Evolutionary conservation across 2,888 invertebrate species (phyloP).

Genomic region (Spisula subtruncata): DNA sequence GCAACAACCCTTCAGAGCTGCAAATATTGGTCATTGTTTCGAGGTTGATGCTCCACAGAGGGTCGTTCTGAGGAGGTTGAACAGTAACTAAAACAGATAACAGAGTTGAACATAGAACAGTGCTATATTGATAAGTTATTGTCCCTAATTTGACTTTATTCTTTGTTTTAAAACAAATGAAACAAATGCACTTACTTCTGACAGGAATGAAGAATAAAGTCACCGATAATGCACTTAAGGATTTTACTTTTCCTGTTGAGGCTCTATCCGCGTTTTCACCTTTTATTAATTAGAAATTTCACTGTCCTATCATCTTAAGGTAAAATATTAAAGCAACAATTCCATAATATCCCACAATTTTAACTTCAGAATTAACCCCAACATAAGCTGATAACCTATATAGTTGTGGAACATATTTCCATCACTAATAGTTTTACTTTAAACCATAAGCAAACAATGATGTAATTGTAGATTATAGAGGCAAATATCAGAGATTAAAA

Average conservation of each 20-base stretch:
- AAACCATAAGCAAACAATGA: conserved; percentile 18
- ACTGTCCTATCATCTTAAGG: not conserved
- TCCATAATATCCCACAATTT: not conserved
- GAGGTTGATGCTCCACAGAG: no score
- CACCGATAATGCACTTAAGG: no score
- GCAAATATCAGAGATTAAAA: conserved; percentile 27
- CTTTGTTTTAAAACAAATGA: not conserved
- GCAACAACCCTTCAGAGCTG: no score
- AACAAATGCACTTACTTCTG: not conserved
- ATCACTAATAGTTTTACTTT: conserved; percentile 35
- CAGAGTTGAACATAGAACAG: no score
- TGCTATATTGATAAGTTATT: no score
- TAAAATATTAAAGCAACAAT: not conserved
- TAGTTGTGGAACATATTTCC: conserved; percentile 22
- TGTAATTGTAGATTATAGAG: not conserved
- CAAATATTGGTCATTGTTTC: no score
- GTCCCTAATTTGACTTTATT: no score
- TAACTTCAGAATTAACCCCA: not conserved
- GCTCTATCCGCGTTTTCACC: not conserved
- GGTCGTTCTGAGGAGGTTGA: no score
- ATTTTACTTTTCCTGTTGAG: not conserved
- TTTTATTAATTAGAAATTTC: no score
- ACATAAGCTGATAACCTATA: conserved; percentile 6
- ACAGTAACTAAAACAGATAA: no score
- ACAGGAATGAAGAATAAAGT: not conserved